phyloP scores from a whole-genome alignment of 23 tunicate genomes.

The Oikopleura dioica region DNA sequence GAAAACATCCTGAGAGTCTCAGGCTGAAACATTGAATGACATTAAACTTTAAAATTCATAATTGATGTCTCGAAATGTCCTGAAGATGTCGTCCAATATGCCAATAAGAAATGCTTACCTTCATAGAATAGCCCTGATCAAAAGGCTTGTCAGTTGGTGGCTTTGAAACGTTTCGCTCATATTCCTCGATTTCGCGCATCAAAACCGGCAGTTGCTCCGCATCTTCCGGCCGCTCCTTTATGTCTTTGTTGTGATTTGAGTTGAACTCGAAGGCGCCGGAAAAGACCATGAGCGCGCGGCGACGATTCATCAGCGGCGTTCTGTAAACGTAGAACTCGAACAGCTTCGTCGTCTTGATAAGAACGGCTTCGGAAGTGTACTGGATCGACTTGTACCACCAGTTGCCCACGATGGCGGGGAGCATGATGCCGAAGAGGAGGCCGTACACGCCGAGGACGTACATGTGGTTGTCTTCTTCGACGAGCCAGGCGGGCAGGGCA shows the following conservation, averaged over 20 bases:
- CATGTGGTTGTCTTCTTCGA: constrained; percentile 59
- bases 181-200: constrained; percentile 23
- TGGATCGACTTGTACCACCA: constrained; percentile 97
- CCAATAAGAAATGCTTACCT: too few species aligned
- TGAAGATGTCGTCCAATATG: too few species aligned
- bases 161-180: background rate
- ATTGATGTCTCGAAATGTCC: too few species aligned
- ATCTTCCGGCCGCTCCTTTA: constrained; percentile 34
- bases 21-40: too few species aligned
- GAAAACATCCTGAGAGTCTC: too few species aligned
- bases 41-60: too few species aligned
- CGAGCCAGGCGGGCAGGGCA: constrained; percentile 92
- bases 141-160: constrained; percentile 23
- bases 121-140: constrained; percentile 61
- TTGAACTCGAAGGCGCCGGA: constrained; percentile 82
- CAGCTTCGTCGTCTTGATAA: constrained; percentile 72
- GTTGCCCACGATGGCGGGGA: constrained; percentile 67
- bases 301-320: constrained; percentile 71
- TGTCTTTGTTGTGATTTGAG: constrained; percentile 45
- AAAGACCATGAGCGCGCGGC: constrained; percentile 55
- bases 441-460: constrained; percentile 62
- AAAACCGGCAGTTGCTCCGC: constrained; percentile 67
- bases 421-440: constrained; percentile 35
- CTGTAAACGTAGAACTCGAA: constrained; percentile 50
- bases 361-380: constrained; percentile 81